Conservation (phyloP, 2,888 invertebrate species). For the Orthonychiurus folsomi region DNA sequence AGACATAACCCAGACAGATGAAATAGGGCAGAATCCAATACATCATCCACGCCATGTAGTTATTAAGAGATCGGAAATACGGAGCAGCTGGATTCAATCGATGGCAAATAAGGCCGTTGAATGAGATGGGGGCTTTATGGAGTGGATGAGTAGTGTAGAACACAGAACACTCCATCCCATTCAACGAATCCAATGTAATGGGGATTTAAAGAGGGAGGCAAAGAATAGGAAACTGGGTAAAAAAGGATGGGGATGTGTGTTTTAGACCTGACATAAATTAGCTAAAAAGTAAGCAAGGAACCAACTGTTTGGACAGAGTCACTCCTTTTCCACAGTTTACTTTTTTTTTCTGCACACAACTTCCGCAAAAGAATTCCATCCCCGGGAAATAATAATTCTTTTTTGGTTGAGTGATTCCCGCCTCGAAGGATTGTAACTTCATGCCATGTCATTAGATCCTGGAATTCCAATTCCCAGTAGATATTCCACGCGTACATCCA, state of each 20-base stretch:
- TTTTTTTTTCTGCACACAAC: neutral
- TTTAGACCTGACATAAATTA: constrained; percentile 1
- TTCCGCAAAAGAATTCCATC: neutral
- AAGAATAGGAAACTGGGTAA: neutral
- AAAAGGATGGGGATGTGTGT: neutral
- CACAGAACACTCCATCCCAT: neutral
- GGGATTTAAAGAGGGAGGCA: neutral
- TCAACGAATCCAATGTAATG: neutral
- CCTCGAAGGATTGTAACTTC: too few species aligned
- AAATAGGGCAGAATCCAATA: too few species aligned
- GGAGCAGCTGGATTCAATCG: too few species aligned
- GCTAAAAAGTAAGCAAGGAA: neutral
- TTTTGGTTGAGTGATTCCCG: too few species aligned
- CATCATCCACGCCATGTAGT: too few species aligned
- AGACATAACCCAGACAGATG: too few species aligned
- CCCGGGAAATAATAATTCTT: neutral
- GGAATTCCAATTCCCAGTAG: neutral
- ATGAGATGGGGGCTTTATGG: too few species aligned
- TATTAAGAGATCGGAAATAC: too few species aligned
- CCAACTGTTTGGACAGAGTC: neutral
- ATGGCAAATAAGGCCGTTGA: too few species aligned
- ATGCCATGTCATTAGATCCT: too few species aligned
- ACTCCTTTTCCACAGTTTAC: neutral
- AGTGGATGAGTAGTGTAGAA: too few species aligned
- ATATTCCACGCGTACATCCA: neutral